Conservation (phyloP, 2,888 invertebrate genomes). For the Pheosia gnoma region DNA sequence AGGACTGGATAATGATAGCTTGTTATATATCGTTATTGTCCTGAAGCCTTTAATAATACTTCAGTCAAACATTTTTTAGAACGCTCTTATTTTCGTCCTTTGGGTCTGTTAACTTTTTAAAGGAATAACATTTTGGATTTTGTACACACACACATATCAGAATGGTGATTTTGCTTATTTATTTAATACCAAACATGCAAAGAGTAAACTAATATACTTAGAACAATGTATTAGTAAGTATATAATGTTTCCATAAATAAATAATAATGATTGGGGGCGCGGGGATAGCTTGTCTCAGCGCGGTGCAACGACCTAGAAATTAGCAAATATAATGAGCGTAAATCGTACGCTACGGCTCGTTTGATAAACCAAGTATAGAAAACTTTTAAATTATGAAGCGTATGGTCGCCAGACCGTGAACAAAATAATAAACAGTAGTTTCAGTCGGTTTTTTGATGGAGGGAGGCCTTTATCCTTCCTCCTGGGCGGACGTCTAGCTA, state of each 20-base stretch:
- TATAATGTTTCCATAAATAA: background rate
- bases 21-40: conserved; percentile 6
- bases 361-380: conserved; percentile 13
- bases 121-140: no score
- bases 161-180: no score
- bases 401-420: background rate
- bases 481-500: no score
- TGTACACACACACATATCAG: no score
- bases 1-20: background rate
- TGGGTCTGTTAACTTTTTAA: no score
- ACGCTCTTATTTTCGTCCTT: no score
- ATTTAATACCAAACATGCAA: no score
- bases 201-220: no score
- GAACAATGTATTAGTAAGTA: no score
- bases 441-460: background rate
- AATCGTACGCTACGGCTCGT: conserved; percentile 15
- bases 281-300: conserved; percentile 29
- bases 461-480: no score
- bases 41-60: background rate
- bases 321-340: conserved; percentile 26
- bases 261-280: background rate
- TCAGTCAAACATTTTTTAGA: no score
- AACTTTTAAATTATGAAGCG: conserved; percentile 3
- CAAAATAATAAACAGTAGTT: background rate
- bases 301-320: conserved; percentile 27